Conservation (phyloP, 1,140 invertebrate genomes). For the Aporrectodea caliginosa region DNA sequence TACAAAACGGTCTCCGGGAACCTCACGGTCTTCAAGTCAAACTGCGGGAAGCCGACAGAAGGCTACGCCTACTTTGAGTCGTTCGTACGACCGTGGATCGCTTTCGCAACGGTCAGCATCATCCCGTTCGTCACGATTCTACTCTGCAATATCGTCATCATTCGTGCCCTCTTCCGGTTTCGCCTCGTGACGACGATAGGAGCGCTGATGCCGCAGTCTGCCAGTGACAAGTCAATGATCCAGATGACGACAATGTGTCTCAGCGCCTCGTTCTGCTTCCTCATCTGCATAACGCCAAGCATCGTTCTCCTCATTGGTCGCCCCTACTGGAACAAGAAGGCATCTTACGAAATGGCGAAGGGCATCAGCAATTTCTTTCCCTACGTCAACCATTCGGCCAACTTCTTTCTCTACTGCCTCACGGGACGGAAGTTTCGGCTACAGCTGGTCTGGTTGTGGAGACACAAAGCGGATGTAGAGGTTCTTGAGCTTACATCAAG, state of each 20-base stretch:
- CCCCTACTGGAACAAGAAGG: slow-evolving; percentile 26
- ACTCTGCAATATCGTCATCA: slow-evolving; percentile 23
- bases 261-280: slow-evolving; percentile 15
- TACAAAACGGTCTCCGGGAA: slow-evolving; percentile 9
- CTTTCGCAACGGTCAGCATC: slow-evolving; percentile 1
- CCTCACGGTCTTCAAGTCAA: neutral
- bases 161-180: slow-evolving; percentile 4
- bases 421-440: slow-evolving; percentile 34
- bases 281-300: slow-evolving; percentile 21
- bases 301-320: slow-evolving; percentile 27
- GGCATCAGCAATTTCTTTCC: slow-evolving; percentile 19
- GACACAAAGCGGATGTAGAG: too few relatives aligned
- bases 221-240: slow-evolving; percentile 19
- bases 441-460: slow-evolving; percentile 20
- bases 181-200: neutral
- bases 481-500: too few relatives aligned
- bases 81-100: slow-evolving; percentile 21
- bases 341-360: slow-evolving; percentile 26
- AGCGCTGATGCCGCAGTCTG: neutral
- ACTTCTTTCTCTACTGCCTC: slow-evolving; percentile 38
- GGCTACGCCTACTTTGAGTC: slow-evolving; percentile 16
- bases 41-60: slow-evolving; percentile 2
- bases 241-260: slow-evolving; percentile 31
- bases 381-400: slow-evolving; percentile 38
- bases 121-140: slow-evolving; percentile 10